Evolutionary conservation across 2,888 invertebrate genomes (phyloP).

Genomic region (Drosophila sordidapex): DNA sequence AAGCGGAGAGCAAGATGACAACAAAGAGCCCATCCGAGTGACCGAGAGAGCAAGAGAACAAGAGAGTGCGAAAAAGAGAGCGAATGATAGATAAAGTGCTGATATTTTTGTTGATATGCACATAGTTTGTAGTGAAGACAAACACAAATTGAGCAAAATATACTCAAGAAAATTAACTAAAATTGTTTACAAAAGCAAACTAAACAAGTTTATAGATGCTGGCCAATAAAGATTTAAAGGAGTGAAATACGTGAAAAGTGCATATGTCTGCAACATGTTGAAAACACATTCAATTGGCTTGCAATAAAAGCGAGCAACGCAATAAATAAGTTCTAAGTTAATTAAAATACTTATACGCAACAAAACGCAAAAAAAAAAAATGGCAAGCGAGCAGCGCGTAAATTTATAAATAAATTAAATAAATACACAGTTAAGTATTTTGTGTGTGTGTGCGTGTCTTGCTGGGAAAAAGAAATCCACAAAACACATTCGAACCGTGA

Average conservation of each 20-base stretch:
- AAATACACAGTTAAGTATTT: slow-evolving; percentile 52
- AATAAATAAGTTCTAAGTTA: slow-evolving; percentile 19
- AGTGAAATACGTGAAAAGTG: slow-evolving; percentile 6
- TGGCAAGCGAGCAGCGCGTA: slow-evolving; percentile 38
- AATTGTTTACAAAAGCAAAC: slow-evolving; percentile 27
- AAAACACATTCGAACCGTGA: slow-evolving; percentile 47
- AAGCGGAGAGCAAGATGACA: slow-evolving; percentile 33
- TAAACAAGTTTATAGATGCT: neutral
- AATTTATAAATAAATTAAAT: slow-evolving; percentile 74
- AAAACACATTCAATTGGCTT: neutral
- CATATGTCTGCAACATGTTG: slow-evolving; percentile 10
- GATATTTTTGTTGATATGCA: slow-evolving; percentile 46
- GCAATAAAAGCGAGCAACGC: slow-evolving; percentile 8
- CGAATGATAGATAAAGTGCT: slow-evolving; percentile 11
- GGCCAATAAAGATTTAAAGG: neutral
- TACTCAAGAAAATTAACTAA: slow-evolving; percentile 24
- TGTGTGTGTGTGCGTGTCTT: slow-evolving; percentile 9
- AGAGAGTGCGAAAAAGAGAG: slow-evolving; percentile 3
- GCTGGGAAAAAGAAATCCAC: slow-evolving; percentile 16
- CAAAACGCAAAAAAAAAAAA: slow-evolving; percentile 14
- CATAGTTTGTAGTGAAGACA: slow-evolving; percentile 8
- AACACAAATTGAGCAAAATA: slow-evolving; percentile 13
- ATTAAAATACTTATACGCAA: slow-evolving; percentile 24
- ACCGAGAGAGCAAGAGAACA: slow-evolving; percentile 3
- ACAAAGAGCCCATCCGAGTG: slow-evolving; percentile 16